Percentiles rank a stretch among this genome's conserved stretches.
Conservation (phyloP, 1,140 invertebrate genomes). For the Listronotus oregonensis region DNA sequence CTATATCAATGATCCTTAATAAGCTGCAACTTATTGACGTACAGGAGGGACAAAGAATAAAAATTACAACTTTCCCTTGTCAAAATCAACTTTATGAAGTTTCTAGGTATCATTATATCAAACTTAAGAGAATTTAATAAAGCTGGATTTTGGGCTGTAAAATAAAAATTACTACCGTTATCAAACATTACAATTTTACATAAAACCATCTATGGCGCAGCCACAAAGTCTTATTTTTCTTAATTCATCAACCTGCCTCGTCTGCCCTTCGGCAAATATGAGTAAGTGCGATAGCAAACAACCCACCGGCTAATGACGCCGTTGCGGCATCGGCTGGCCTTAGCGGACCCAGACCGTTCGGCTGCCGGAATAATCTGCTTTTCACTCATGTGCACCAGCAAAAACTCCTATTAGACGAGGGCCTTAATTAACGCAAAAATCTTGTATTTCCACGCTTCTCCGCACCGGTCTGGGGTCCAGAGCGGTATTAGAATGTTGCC, state of each 20-base stretch:
- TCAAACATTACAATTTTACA: no score
- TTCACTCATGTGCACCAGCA: constrained; percentile 48
- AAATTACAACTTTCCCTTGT: no score
- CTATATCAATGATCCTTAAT: no score
- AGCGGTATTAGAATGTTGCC: constrained; percentile 24
- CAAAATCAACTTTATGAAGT: no score
- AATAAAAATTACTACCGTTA: no score
- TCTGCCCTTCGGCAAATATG: constrained; percentile 12
- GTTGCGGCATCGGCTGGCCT: constrained; percentile 24
- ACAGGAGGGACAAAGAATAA: no score
- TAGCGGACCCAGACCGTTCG: constrained; percentile 13
- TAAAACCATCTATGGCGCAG: no score
- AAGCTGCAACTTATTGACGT: no score
- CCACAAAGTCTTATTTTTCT: no score
- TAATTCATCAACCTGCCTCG: constrained; percentile 12
- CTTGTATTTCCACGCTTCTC: constrained; percentile 8
- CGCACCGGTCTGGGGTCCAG: background rate
- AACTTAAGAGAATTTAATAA: no score
- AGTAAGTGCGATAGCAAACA: constrained; percentile 37
- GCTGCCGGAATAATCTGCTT: constrained; percentile 46
- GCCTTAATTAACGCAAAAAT: constrained; percentile 52
- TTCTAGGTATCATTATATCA: no score
- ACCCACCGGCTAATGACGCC: constrained; percentile 40
- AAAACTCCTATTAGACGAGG: constrained; percentile 50
- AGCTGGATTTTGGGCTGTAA: no score